Conservation (phyloP, 2,113 vertebrate genomes). For the Trachemys scripta region DNA sequence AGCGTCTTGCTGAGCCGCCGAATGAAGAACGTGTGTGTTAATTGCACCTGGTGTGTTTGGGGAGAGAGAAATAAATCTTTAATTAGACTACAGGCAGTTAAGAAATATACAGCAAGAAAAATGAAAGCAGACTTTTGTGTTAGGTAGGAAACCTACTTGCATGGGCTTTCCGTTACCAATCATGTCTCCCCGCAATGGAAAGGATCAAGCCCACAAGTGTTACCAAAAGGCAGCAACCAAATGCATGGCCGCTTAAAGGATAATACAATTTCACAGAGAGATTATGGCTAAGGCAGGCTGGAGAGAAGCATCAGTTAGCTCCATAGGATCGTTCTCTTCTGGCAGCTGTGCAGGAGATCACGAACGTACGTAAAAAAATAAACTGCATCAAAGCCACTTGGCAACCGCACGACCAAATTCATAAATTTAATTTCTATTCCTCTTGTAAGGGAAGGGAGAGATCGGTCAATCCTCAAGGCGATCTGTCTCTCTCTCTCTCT, state of each 20-base stretch:
- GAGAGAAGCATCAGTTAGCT: constrained; percentile 43
- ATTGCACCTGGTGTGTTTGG: not conserved
- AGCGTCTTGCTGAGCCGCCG: not conserved
- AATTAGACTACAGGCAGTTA: not conserved
- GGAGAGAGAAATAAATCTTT: not conserved
- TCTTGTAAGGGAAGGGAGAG: constrained; percentile 54
- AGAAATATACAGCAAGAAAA: not conserved
- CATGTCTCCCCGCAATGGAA: rapidly evolving
- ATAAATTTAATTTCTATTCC: constrained; percentile 56
- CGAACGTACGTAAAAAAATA: constrained; percentile 24
- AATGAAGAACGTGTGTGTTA: not conserved
- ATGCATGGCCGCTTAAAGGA: not conserved
- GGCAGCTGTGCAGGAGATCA: constrained; percentile 68
- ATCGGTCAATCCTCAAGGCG: constrained; percentile 44
- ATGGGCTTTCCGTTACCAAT: not conserved
- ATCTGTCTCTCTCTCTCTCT: not conserved
- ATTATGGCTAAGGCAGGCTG: not conserved
- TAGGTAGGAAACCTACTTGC: not conserved
- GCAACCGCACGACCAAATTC: constrained; percentile 32
- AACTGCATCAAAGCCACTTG: constrained; percentile 65
- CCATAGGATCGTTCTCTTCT: constrained; percentile 5
- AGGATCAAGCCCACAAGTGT: rapidly evolving
- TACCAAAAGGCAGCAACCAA: not conserved
- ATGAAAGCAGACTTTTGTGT: not conserved
- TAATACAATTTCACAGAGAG: constrained; percentile 40